Base-by-base conservation (phyloP, 2,113 vertebrate genomes). In the Ovis canadensis region DNA sequence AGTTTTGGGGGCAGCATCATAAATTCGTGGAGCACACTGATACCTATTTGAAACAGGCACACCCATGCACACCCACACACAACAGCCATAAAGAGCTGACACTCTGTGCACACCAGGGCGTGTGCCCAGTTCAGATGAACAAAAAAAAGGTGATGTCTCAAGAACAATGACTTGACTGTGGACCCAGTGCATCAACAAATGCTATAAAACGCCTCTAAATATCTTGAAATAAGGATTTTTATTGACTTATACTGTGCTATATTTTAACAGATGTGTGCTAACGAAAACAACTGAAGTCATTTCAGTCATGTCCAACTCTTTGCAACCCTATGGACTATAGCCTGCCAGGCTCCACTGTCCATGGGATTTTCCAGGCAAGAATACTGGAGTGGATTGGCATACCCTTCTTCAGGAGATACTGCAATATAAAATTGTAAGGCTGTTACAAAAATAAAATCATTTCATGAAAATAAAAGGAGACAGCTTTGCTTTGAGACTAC, bases 191-290 rank as follows among this genome's bases (percentile, higher is more conserved):
- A 52, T 52, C 7, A 7, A 17, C 23, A 86, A n/a, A 59, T 12
- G 36, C 45, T 52, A 23, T 6, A 3, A 19, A 3, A 3, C 0
- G 5, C 13, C 29, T 15, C 45, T 27, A 17, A 64, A 50, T 31
- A 9, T 12, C 59, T 64, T 14, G 0, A 7, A 1, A 10, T 13
- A 6, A 7, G 11, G 9, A 36, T 59, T 29, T 33, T 54, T 10
- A 3, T 25, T 16, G 45, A 21, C 7, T 31, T 59, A 48, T 2
- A 45, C 57, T 12, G 33, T 12, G 31, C 15, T 48, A 3, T 6
- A 45, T 33, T 77, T 43, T 88, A 50, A 95, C 15, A 86, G 31
- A 91, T 1, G 19, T 0, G 0, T 74, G 67, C 19, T 74, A 74
- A 40, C n/a, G 40, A 9, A 40, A 40, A 74, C 1, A 0, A 74